Evolutionary conservation across 2,113 vertebrate genomes (phyloP).

Genomic region (Canis aureus): DNA sequence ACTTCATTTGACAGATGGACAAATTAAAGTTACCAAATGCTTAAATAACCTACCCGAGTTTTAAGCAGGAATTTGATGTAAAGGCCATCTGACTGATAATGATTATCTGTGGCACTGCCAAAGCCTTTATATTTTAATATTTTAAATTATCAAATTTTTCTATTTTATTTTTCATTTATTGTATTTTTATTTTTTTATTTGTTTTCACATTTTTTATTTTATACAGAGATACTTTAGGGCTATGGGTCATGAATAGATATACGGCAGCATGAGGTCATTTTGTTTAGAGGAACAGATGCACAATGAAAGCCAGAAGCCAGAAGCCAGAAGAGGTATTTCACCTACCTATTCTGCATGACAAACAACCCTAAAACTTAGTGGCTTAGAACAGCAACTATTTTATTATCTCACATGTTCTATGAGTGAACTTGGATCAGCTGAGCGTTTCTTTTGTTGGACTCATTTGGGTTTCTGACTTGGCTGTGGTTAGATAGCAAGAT

Average conservation of each 20-base stretch:
- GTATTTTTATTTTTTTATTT: neutral
- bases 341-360: neutral
- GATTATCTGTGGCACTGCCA: neutral
- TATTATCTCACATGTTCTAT: neutral
- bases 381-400: neutral
- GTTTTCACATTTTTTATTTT: neutral
- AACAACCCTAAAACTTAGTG: neutral
- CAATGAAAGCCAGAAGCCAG: neutral
- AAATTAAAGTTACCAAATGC: neutral
- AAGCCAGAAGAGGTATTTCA: neutral
- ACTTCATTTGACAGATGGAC: neutral
- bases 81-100: neutral
- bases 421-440: neutral
- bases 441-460: neutral
- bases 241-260: neutral
- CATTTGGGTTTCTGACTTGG: neutral
- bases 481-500: neutral
- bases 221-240: neutral
- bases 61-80: neutral
- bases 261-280: neutral
- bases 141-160: neutral
- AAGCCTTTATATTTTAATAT: neutral
- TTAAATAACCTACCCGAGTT: neutral
- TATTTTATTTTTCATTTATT: neutral
- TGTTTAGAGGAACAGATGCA: neutral